Base-by-base conservation (phyloP, 1,140 invertebrate species). In the Eubasilissa regina region DNA sequence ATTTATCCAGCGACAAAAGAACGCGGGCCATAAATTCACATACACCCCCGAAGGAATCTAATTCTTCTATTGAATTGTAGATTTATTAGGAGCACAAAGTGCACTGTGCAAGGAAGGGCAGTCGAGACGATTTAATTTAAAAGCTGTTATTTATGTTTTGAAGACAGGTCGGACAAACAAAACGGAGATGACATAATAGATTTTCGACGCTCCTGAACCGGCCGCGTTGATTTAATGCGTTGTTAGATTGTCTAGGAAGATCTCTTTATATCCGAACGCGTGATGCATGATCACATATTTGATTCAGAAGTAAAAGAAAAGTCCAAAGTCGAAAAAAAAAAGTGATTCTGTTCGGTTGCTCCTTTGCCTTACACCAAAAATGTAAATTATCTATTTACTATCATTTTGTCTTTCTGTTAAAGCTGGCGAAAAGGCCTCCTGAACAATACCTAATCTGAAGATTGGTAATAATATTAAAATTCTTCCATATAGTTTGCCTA, bases 81-180 rank as follows among this genome's bases (percentile, higher is more conserved):
- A 62, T 62, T 62, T 62, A 62, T 62, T n/a, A 35, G 21, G 58
- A 12, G 48, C 48, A 62, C 25, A 62, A 62, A 62, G 58, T 13
- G 19, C 48, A 15, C 48, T 51, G n/a, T 8, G 1, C 17, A 62
- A 62, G 58, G 17, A 62, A 62, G 58, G 17, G 58, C 13, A 13
- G 58, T 9, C 25, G 17, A 62, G 58, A 21, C 21, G n/a, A 56
- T 56, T 56, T 19, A 7, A 56, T n/a, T 17, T 62, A 62, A 35
- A 35, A 62, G 58, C 58, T 10, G 58, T 62, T 62, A 62, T 62
- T 62, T 62, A 62, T 62, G 19, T 62, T 21, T 21, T 19, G 17
- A 43, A 62, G 17, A 62, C 58, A 62, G 58, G 58, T 62, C 25
- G 17, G 12, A 35, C 15, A 13, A 10, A 21, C 58, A 12, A 21